Evolutionary conservation across 2,888 invertebrate species (phyloP).

Genomic region (Diarsia mendica): DNA sequence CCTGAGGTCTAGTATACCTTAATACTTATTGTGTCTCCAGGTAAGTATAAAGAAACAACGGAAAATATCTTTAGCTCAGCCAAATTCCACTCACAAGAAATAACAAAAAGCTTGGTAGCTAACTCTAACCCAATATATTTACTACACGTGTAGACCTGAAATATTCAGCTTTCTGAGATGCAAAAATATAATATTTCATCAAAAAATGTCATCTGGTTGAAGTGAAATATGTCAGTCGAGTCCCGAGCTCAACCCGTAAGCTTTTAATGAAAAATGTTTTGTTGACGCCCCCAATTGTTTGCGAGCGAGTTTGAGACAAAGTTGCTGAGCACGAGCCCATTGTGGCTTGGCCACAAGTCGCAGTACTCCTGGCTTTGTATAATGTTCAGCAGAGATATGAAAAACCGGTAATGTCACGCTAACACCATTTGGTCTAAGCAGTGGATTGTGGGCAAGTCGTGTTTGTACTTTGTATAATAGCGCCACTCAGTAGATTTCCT

Average conservation of each 20-base stretch:
- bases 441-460: background rate
- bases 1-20: background rate
- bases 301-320: constrained; percentile 28
- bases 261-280: constrained; percentile 64
- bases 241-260: background rate
- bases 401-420: background rate
- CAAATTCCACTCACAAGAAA: background rate
- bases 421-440: background rate
- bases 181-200: constrained; percentile 12
- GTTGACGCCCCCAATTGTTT: constrained; percentile 55
- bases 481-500: background rate
- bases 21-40: background rate
- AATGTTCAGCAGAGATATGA: background rate
- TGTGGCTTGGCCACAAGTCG: no score
- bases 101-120: background rate
- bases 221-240: constrained; percentile 16
- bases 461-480: background rate
- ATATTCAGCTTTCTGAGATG: background rate
- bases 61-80: background rate
- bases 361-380: background rate
- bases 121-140: background rate
- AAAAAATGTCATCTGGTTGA: constrained; percentile 3
- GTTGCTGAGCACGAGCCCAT: background rate
- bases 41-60: background rate
- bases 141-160: background rate